These are phyloP conservation scores for Caenorhabditis inopinata DNA, from an alignment of 1,140 invertebrate genomes.

Conservation along the genomic window DNA sequence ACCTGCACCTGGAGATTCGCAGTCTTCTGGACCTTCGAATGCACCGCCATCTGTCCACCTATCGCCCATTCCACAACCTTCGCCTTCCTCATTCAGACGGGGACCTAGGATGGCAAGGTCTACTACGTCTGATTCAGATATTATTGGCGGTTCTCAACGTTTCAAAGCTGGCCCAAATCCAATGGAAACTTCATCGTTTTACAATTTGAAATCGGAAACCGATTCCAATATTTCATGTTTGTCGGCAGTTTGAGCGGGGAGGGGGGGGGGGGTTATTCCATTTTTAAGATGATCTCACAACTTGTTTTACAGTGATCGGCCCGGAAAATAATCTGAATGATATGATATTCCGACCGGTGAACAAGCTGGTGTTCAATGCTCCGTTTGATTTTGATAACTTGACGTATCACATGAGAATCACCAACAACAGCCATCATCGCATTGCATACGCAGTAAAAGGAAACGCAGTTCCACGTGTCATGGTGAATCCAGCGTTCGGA, in stretches of 20 bases:
- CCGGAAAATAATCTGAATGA: conserved; percentile 27
- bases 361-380: conserved; percentile 35
- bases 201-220: neutral
- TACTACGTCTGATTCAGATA: neutral
- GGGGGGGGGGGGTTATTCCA: too few relatives aligned
- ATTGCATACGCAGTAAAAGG: conserved; percentile 38
- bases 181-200: neutral
- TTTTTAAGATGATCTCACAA: neutral
- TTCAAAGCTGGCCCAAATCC: neutral
- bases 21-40: too few relatives aligned
- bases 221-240: neutral
- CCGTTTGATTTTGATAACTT: conserved; percentile 39
- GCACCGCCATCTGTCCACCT: too few relatives aligned
- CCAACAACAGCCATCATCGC: conserved; percentile 31
- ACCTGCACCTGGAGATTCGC: too few relatives aligned
- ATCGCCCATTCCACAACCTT: too few relatives aligned
- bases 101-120: too few relatives aligned
- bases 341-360: conserved; percentile 6
- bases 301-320: neutral
- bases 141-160: neutral
- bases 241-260: too few relatives aligned
- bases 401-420: conserved; percentile 38
- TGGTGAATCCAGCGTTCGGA: conserved; percentile 18
- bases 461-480: conserved; percentile 32
- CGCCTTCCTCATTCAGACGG: too few relatives aligned